A percentile compares a stretch with the other conserved stretches of the same genome.
These are phyloP conservation scores for Manacus vitellinus DNA, from an alignment of 2,113 vertebrate genomes.

Conservation along the genomic window DNA sequence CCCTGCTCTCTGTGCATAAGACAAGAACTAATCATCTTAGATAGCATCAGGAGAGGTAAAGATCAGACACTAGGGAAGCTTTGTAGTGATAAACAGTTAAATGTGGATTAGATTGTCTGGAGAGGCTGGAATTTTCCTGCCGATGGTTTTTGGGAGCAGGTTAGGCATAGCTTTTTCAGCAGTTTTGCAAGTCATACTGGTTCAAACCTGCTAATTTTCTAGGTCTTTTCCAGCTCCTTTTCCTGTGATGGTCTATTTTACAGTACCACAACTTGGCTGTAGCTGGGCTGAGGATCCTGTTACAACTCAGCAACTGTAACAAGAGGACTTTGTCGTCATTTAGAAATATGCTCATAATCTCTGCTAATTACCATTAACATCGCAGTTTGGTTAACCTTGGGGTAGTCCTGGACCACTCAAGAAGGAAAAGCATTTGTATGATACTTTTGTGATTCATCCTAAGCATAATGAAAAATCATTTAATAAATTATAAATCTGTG, in stretches of 20 bases:
- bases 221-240: slow-evolving; percentile 9
- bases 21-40: slow-evolving; percentile 14
- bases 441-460: not conserved
- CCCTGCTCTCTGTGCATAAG: not conserved
- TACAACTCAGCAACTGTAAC: not conserved
- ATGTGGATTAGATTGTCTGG: slow-evolving; percentile 31
- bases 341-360: not conserved
- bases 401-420: not conserved
- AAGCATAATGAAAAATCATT: not conserved
- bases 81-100: slow-evolving; percentile 49
- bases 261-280: not conserved
- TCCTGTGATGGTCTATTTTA: not conserved
- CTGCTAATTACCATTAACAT: not conserved
- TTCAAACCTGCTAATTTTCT: not conserved
- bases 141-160: not conserved
- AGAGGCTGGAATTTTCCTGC: slow-evolving; percentile 11
- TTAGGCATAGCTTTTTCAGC: not conserved
- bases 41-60: slow-evolving; percentile 34
- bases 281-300: not conserved
- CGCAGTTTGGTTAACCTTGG: not conserved
- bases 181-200: slow-evolving; percentile 14
- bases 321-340: not conserved
- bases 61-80: slow-evolving; percentile 6
- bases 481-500: not conserved
- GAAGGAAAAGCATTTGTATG: not conserved